A percentile compares a stretch with the other conserved stretches of the same genome.
Evolutionary conservation across 2,113 vertebrate species (phyloP).

Genomic region (Triplophysa siluroides): DNA sequence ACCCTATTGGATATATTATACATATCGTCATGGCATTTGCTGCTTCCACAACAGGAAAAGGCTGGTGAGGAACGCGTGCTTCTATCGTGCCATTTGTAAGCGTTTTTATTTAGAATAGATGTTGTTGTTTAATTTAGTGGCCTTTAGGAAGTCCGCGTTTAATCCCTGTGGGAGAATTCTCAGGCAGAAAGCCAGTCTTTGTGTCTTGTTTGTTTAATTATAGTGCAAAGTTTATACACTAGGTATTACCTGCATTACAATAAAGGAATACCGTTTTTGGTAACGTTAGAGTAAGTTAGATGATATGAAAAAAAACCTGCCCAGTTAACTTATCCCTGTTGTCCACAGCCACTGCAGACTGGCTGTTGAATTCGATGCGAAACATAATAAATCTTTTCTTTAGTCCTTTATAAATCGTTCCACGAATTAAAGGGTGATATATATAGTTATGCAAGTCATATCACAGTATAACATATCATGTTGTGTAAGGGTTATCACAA

Average conservation of each 20-base stretch:
- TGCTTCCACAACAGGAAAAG: slow-evolving; percentile 38
- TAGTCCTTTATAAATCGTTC: background rate
- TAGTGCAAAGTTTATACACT: too few species aligned
- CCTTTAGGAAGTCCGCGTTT: background rate
- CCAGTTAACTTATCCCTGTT: background rate
- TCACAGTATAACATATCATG: too few species aligned
- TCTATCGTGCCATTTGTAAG: background rate
- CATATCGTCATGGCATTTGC: background rate
- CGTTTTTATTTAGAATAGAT: background rate
- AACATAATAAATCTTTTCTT: background rate
- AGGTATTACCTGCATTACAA: background rate
- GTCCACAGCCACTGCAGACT: background rate
- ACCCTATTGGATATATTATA: slow-evolving; percentile 57
- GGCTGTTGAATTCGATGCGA: background rate
- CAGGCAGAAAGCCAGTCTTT: background rate
- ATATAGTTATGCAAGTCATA: too few species aligned
- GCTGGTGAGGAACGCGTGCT: slow-evolving; percentile 63
- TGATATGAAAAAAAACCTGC: too few species aligned
- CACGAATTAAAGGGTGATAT: too few species aligned
- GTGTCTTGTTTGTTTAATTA: background rate
- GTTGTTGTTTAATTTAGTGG: background rate
- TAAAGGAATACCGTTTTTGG: background rate
- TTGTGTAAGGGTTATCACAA: too few species aligned
- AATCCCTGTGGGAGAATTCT: background rate
- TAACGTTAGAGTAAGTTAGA: too few species aligned